Base-by-base conservation (phyloP, 2,113 vertebrate species). In the Reinhardtius hippoglossoides region DNA sequence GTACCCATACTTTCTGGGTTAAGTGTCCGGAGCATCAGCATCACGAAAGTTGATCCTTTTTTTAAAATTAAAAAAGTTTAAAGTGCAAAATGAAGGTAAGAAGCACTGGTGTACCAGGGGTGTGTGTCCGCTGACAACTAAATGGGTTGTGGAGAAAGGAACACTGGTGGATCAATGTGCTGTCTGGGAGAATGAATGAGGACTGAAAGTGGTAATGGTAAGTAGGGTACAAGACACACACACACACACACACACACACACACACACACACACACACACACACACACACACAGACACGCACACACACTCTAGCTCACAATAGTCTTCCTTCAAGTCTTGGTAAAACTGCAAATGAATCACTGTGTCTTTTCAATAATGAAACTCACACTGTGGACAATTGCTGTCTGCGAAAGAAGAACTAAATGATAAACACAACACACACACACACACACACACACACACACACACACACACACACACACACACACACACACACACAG, bases 281-380 rank as follows among this genome's bases (percentile, higher is more conserved):
- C 23, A 23, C 23, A 23, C 23, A 23, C 23, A 72, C 52, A 46
- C 70, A 61, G 26, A 70, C 23, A 23, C 23, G 23, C 23, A 23
- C 23, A 23, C 23, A 23, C 23, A 31, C 27, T 5, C 27, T 6
- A 37, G n/a, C 50, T 18, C 58, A 57, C 5, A 35, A 62, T 67
- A 54, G 61, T 31, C 63, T 58, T 75, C 56, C 59, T 58, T 61
- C 42, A 61, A 69, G 46, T 76, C 73, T 74, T 76, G 27, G 4
- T 6, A 78, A 71, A 67, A 24, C 63, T 82, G 69, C 50, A 40
- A 75, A n/a, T n/a, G 69, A 75, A 71, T 84, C 16, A 31, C 52
- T 85, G 62, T 85, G n/a, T 81, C 79, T 78, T 79, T 84, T 81
- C 81, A 90, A 44, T n/a, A n/a, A n/a, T n/a, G n/a, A n/a, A n/a